Evolutionary conservation across 2,888 invertebrate genomes (phyloP).

Genomic region (Mystacides longicornis): DNA sequence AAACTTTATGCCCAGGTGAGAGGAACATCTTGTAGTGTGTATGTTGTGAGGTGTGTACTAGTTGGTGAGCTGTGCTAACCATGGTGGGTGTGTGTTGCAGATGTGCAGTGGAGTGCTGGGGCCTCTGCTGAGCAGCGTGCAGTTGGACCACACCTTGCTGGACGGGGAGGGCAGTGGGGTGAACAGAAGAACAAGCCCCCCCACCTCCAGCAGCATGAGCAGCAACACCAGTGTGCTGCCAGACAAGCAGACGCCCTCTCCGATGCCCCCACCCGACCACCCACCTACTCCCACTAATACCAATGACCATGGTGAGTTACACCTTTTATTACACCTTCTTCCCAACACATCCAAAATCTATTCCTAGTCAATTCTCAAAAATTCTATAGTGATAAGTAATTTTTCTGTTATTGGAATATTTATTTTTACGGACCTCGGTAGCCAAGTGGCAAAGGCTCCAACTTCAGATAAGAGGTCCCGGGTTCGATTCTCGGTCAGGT

Average conservation of each 20-base stretch:
- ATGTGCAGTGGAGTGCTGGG: conserved; percentile 35
- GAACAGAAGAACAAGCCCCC: neutral
- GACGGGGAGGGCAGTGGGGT: conserved; percentile 27
- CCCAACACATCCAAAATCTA: too few relatives aligned
- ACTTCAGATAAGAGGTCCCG: too few relatives aligned
- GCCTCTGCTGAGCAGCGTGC: conserved; percentile 38
- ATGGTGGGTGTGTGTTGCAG: conserved; percentile 8
- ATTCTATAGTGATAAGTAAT: too few relatives aligned
- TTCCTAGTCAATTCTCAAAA: too few relatives aligned
- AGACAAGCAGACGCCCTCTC: conserved; percentile 26
- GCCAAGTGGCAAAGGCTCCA: too few relatives aligned
- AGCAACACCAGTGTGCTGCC: neutral
- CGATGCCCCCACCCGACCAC: conserved; percentile 32
- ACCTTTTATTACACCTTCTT: too few relatives aligned
- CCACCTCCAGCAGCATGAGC: neutral
- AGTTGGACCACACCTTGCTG: conserved; percentile 36
- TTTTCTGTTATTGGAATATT: too few relatives aligned
- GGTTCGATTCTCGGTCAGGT: too few relatives aligned
- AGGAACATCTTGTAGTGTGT: neutral
- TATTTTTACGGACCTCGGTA: too few relatives aligned
- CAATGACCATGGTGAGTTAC: conserved; percentile 29
- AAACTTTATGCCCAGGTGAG: conserved; percentile 74
- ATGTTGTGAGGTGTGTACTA: neutral
- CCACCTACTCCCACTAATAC: conserved; percentile 32
- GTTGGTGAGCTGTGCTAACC: neutral